Conservation (phyloP, 53 echinoderm and acorn worm genomes). For the Luidia sarsii region DNA sequence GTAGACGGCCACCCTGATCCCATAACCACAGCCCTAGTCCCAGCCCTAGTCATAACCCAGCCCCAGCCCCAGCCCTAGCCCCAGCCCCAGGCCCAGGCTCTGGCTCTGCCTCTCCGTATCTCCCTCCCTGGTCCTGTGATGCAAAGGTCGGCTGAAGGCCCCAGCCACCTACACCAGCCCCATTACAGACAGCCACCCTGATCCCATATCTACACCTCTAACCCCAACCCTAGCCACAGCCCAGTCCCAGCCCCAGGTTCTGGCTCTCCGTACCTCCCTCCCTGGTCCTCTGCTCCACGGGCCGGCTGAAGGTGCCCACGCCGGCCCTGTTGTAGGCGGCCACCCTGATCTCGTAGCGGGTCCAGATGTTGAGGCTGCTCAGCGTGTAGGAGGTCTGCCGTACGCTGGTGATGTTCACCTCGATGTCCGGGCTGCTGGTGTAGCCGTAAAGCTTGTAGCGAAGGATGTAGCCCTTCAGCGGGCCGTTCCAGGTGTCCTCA, state of each 20-base stretch:
- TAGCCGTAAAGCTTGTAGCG: constrained; percentile 82
- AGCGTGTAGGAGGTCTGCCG: constrained; percentile 80
- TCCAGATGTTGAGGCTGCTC: constrained; percentile 77
- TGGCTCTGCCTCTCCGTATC: constrained; percentile 52
- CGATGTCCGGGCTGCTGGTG: constrained; percentile 24
- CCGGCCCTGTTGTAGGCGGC: constrained; percentile 90
- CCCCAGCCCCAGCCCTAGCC: too few relatives aligned
- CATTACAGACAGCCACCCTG: constrained; percentile 83
- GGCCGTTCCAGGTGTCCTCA: constrained; percentile 86
- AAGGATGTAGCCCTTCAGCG: constrained; percentile 76
- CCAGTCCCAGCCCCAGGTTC: too few relatives aligned
- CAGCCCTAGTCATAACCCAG: too few relatives aligned
- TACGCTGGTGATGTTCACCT: constrained; percentile 70
- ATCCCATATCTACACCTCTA: constrained; percentile 91
- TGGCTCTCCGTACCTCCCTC: constrained; percentile 82
- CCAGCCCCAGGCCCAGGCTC: too few relatives aligned
- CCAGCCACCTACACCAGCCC: constrained; percentile 89
- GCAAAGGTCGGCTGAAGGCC: constrained; percentile 61
- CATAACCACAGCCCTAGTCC: too few relatives aligned
- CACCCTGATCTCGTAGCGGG: constrained; percentile 80
- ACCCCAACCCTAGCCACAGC: too few relatives aligned
- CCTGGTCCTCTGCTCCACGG: constrained; percentile 72
- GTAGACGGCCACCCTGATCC: too few relatives aligned
- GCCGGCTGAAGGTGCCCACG: constrained; percentile 70
- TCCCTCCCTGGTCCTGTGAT: constrained; percentile 85